phyloP scores from a whole-genome alignment of 1,140 invertebrate species.

The Monochamus saltuarius region DNA sequence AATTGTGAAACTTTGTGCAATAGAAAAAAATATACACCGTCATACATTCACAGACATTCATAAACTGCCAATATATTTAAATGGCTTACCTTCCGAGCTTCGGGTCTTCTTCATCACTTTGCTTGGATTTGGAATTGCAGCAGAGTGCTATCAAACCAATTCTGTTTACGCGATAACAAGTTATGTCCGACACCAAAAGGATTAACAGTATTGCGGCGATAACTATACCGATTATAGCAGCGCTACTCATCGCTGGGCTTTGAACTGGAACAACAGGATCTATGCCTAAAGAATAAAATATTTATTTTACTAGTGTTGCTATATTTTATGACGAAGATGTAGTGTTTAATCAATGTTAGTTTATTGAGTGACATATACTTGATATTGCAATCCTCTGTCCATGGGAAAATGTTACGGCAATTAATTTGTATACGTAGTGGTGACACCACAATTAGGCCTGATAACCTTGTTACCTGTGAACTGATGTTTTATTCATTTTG shows the following conservation, averaged over 20 bases:
- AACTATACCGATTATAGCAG: slow-evolving; percentile 76
- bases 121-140: slow-evolving; percentile 63
- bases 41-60: neutral
- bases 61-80: slow-evolving; percentile 5
- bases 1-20: too few species aligned
- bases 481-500: too few species aligned
- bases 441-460: too few species aligned
- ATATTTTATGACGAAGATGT: neutral
- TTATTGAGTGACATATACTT: slow-evolving; percentile 1
- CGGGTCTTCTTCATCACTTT: slow-evolving; percentile 73
- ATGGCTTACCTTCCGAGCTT: slow-evolving; percentile 74
- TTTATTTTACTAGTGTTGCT: neutral
- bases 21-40: too few species aligned
- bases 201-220: slow-evolving; percentile 71
- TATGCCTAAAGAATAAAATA: slow-evolving; percentile 55
- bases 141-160: slow-evolving; percentile 71
- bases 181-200: slow-evolving; percentile 74
- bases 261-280: slow-evolving; percentile 57
- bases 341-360: neutral
- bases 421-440: too few species aligned
- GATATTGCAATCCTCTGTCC: slow-evolving; percentile 6
- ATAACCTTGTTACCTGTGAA: too few species aligned
- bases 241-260: slow-evolving; percentile 67
- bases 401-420: too few species aligned
- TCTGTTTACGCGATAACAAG: slow-evolving; percentile 70